These are phyloP conservation scores for Propithecus coquereli DNA, from an alignment of 2,113 vertebrate species.

Conservation along the genomic window DNA sequence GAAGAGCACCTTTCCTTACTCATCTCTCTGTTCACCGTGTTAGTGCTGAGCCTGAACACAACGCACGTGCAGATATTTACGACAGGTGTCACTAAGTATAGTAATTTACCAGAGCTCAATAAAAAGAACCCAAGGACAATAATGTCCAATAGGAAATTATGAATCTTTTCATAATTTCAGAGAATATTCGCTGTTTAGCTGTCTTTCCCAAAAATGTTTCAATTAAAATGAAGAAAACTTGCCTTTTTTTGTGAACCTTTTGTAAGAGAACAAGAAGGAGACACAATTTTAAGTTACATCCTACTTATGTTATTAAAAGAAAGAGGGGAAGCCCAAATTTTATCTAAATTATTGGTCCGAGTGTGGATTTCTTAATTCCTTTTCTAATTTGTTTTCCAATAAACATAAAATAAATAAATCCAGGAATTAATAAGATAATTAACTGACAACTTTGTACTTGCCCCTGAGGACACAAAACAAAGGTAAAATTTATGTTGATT, in stretches of 20 bases:
- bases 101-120: background rate
- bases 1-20: background rate
- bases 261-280: background rate
- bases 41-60: background rate
- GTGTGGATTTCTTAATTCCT: background rate
- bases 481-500: background rate
- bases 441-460: background rate
- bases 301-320: background rate
- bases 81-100: background rate
- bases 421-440: slow-evolving; percentile 8
- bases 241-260: slow-evolving; percentile 22
- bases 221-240: slow-evolving; percentile 19
- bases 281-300: background rate
- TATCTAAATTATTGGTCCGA: background rate
- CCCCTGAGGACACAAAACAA: background rate
- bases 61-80: background rate
- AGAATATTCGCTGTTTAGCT: background rate
- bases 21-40: background rate
- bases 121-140: background rate
- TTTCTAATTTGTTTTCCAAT: slow-evolving; percentile 3
- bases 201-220: background rate
- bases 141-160: background rate
- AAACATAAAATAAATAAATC: slow-evolving; percentile 28
- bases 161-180: slow-evolving; percentile 14
- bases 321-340: background rate